Evolutionary conservation across 2,797 vertebrate species (phyloP).

Genomic region (Parotocinclus haroldoi): DNA sequence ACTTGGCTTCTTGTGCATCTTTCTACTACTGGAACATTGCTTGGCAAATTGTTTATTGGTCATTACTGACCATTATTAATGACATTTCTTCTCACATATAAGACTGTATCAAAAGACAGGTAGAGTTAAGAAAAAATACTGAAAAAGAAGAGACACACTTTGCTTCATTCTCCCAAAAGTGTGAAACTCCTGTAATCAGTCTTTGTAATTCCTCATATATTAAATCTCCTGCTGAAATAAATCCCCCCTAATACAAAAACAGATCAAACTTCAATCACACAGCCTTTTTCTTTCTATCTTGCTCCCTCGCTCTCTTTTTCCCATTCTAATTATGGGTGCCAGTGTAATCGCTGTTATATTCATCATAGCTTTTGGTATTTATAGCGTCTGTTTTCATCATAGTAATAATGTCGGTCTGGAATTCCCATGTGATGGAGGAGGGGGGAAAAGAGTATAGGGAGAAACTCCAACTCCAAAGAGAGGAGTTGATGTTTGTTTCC

Average conservation of each 20-base stretch:
- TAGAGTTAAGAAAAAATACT: constrained; percentile 3
- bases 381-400: constrained; percentile 81
- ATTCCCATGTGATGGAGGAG: constrained; percentile 65
- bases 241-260: constrained; percentile 63
- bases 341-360: constrained; percentile 80
- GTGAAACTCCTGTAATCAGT: constrained; percentile 65
- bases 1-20: constrained; percentile 49
- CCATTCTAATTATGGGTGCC: constrained; percentile 75
- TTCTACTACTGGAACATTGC: constrained; percentile 58
- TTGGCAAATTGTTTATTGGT: constrained; percentile 64
- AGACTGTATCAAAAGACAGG: neutral
- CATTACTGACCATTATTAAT: no score
- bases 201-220: constrained; percentile 70
- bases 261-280: constrained; percentile 70
- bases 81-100: neutral
- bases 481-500: constrained; percentile 51
- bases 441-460: constrained; percentile 25
- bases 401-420: constrained; percentile 77
- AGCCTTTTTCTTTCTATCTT: constrained; percentile 3
- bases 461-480: constrained; percentile 33
- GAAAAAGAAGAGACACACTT: neutral
- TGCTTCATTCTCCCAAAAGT: constrained; percentile 58
- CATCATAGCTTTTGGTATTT: constrained; percentile 79
- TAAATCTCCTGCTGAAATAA: constrained; percentile 62
- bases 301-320: constrained; percentile 51